Base-by-base conservation (phyloP, 1,140 invertebrate species). In the Aphidius ervi region DNA sequence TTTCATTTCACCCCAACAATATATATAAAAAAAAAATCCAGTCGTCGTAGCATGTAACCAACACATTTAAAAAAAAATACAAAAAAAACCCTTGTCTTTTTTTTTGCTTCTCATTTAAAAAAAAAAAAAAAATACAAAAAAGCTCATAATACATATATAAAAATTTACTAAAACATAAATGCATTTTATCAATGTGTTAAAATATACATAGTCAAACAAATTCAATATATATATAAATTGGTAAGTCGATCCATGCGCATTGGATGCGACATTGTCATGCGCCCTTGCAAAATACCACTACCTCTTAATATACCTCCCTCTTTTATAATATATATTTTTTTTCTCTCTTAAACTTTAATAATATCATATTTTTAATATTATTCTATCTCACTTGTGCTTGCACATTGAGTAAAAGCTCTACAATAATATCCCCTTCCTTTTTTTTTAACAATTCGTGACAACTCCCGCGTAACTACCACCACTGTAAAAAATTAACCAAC, bases 161-260 rank as follows among this genome's bases (percentile, higher is more conserved):
- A 31, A 31, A 31, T 31, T 31, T 31, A 31, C 23, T 31, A 1
- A 31, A 31, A 31, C 4, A 31, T 31, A 31, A 31, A 31, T 31
- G 23, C 23, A 31, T 31, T 31, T 31, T 31, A 31, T 31, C 2
- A 31, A 31, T 10, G 9, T 49, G 31, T 20, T n/a, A 23, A 16
- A n/a, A 49, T 50, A 58, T 50, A 58, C 6, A 41, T 31, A 31
- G 23, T 31, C 23, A 31, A 31, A 31, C 23, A 31, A 31, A 31
- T 31, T 31, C 23, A 31, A 31, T 31, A 4, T 47, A 37, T 37
- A 61, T 58, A 57, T 39, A 45, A 50, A 58, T 50, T 52, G 45
- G 63, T 62, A 60, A 71, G 72, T 74, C 74, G 73, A 76, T 76
- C 70, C 68, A 73, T 75, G 74, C 74, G 74, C 69, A 31, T 31